Conservation (phyloP, 2,797 vertebrate genomes). For the Fistularia tabacaria region DNA sequence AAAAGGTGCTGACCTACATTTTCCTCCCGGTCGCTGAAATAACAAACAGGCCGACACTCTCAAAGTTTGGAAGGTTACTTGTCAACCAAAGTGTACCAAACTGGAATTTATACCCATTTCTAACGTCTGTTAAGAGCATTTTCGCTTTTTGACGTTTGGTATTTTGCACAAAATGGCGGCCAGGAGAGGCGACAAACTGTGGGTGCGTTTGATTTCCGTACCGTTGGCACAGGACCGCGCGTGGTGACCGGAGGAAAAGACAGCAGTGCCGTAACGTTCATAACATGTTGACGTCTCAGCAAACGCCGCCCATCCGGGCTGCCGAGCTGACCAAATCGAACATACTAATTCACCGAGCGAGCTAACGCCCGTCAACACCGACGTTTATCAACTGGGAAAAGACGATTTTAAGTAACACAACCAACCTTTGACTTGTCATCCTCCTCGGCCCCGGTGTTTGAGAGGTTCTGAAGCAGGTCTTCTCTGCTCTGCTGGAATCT, state of each 20-base stretch:
- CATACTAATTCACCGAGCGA: background rate
- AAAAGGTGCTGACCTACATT: background rate
- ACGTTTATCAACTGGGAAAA: rapidly evolving
- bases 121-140: no score
- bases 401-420: background rate
- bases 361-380: background rate
- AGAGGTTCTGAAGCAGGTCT: background rate
- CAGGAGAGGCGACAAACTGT: background rate
- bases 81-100: no score
- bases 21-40: no score
- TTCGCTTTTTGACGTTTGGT: background rate
- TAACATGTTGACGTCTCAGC: no score
- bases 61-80: no score
- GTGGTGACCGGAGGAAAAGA: background rate
- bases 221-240: background rate
- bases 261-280: no score
- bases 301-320: slow-evolving; percentile 23
- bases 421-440: slow-evolving; percentile 17
- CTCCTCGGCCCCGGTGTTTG: rapidly evolving
- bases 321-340: background rate
- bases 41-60: background rate
- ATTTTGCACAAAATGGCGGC: slow-evolving; percentile 63
- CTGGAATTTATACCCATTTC: no score
- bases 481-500: background rate
- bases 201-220: slow-evolving; percentile 1